A percentile compares a stretch with the other conserved stretches of the same genome.
Conservation (phyloP, 2,888 invertebrate species). For the Drosophila neotestacea region DNA sequence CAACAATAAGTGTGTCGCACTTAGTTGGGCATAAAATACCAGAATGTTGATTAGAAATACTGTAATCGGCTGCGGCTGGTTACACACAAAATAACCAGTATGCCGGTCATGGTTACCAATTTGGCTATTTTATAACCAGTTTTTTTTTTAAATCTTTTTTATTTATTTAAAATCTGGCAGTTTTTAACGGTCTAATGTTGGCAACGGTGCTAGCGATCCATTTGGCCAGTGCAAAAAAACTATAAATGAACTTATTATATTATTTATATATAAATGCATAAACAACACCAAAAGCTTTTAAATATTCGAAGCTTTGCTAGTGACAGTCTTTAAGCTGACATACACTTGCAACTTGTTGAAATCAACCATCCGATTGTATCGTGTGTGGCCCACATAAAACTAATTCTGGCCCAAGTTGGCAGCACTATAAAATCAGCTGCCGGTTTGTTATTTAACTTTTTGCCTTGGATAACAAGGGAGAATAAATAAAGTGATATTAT, state of each 20-base stretch:
- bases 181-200: too few species aligned
- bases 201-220: too few species aligned
- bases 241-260: too few species aligned
- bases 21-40: constrained; percentile 30
- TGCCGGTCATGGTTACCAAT: not conserved
- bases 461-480: constrained; percentile 4
- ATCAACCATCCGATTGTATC: not conserved
- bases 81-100: not conserved
- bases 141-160: too few species aligned
- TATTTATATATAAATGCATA: too few species aligned
- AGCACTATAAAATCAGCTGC: constrained; percentile 63
- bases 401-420: constrained; percentile 23
- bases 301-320: not conserved
- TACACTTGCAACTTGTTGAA: not conserved
- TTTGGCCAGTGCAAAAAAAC: too few species aligned
- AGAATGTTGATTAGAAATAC: constrained; percentile 5
- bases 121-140: too few species aligned
- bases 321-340: not conserved
- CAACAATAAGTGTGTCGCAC: constrained; percentile 26
- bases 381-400: constrained; percentile 3
- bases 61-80: not conserved
- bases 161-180: too few species aligned
- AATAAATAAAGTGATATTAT: constrained; percentile 38
- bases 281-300: too few species aligned
- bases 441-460: constrained; percentile 67